Evolutionary conservation across 1,140 invertebrate species (phyloP).

Genomic region (Drosophila grimshawi): DNA sequence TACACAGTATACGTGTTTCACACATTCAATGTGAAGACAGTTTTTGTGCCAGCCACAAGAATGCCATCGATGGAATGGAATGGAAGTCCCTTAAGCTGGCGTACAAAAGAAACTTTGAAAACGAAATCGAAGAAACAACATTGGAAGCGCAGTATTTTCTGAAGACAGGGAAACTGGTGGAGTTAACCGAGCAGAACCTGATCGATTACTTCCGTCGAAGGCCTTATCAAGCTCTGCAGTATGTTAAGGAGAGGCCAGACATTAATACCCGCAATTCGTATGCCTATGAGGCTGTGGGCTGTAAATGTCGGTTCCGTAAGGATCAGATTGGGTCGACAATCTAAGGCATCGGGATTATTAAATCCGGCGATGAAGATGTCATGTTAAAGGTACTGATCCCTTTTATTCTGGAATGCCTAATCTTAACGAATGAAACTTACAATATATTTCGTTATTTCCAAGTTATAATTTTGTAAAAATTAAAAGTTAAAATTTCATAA

Average conservation of each 20-base stretch:
- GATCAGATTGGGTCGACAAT: constrained; percentile 7
- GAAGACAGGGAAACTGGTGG: constrained; percentile 88
- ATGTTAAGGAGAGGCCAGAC: constrained; percentile 89
- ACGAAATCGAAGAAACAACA: constrained; percentile 90
- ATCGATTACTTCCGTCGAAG: constrained; percentile 92
- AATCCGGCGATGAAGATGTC: constrained; percentile 87
- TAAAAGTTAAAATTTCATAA: too few species aligned
- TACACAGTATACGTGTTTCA: too few species aligned
- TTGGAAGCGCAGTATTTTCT: constrained; percentile 90
- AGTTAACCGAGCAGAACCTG: constrained; percentile 95
- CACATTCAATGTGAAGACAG: constrained; percentile 5
- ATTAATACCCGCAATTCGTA: constrained; percentile 91
- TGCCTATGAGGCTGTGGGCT: constrained; percentile 89
- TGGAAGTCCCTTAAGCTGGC: constrained; percentile 84
- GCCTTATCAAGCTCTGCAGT: constrained; percentile 90
- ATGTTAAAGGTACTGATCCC: constrained; percentile 88
- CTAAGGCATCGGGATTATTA: constrained; percentile 86
- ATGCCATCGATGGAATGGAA: background rate
- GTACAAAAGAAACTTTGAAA: constrained; percentile 89
- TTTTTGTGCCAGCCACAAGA: background rate
- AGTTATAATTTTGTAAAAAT: too few species aligned
- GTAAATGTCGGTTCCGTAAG: constrained; percentile 75
- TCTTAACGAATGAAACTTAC: too few species aligned
- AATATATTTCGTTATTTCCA: too few species aligned
- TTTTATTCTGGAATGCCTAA: too few species aligned